Base-by-base conservation (phyloP, 2,113 vertebrate genomes). In the Cacatua alba region DNA sequence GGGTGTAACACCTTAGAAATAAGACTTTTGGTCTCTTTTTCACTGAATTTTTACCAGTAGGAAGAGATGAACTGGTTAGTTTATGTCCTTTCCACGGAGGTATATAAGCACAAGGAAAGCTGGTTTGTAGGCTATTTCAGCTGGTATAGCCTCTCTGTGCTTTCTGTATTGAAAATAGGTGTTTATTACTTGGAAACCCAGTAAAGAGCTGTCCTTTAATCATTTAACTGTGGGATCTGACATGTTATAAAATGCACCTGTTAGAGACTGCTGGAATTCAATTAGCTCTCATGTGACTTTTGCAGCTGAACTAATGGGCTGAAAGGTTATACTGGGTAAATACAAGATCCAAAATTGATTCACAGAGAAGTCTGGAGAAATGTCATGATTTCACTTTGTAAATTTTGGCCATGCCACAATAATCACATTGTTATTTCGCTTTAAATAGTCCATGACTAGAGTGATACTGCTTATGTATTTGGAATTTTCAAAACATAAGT, bases 221-320 rank as follows among this genome's bases (percentile, higher is more conserved):
- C 74, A 94, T 86, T 65, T 91, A 43, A 93, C 80, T 95, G 49
- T 82, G 65, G 80, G 80, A 93, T 96, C 83, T 96, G 96, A 96
- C 90, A 89, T 92, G 93, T 95, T 94, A 97, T 95, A 95, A 96
- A 95, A 95, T 94, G 86, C 94, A 97, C 95, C 96, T 96, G 95
- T 95, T 96, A 86, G 76, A 94, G 65, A 82, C 77, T 92, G 69
- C 65, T 89, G 95, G 95, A 95, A 95, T 97, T 96, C 90, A 94
- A 29, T 90, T 96, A 94, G 57, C 72, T 95, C 94, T 95, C 89
- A 76, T 92, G 92, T 96, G 95, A 88, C 79, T 92, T 88, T 79
- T 94, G 83, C 92, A 95, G 96, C 86, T 96, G 94, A 96, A 93
- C 90, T 96, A 97, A 94, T 88, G 95, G 92, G 65, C 77, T 97